Evolutionary conservation across 2,888 invertebrate species (phyloP).

Genomic region (Troilus luridus): DNA sequence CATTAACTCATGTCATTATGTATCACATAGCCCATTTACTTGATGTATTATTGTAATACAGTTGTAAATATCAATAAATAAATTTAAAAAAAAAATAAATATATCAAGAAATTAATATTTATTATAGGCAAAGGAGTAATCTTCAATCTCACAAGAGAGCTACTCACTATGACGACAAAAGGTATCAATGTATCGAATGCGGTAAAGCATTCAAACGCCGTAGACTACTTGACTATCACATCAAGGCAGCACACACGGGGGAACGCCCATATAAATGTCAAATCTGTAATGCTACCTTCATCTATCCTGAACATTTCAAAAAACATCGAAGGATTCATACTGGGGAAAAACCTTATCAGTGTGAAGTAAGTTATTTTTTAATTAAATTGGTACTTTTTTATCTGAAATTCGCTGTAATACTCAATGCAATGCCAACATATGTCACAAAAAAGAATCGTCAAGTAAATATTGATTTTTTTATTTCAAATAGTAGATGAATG

Average conservation of each 20-base stretch:
- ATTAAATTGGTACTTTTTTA: neutral
- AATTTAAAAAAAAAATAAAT: too few relatives aligned
- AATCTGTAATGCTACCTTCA: constrained; percentile 83
- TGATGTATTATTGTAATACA: too few relatives aligned
- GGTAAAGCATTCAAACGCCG: constrained; percentile 81
- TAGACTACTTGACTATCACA: constrained; percentile 84
- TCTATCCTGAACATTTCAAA: constrained; percentile 87
- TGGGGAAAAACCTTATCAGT: constrained; percentile 81
- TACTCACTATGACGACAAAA: constrained; percentile 83
- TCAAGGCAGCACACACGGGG: constrained; percentile 85
- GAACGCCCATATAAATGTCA: constrained; percentile 83
- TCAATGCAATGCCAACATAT: too few relatives aligned
- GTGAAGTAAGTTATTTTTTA: constrained; percentile 73
- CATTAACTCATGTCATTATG: too few relatives aligned
- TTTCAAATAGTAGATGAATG: too few relatives aligned
- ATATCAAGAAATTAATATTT: neutral
- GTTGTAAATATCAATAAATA: too few relatives aligned
- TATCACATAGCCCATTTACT: too few relatives aligned
- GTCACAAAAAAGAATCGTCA: too few relatives aligned
- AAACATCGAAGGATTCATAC: constrained; percentile 85
- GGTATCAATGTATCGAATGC: constrained; percentile 80
- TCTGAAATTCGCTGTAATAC: neutral
- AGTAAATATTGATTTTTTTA: too few relatives aligned
- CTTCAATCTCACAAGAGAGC: constrained; percentile 84
- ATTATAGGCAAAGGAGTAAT: constrained; percentile 81